Conservation (phyloP, 2,797 vertebrate species). For the Pseudotriccus pelzelni region DNA sequence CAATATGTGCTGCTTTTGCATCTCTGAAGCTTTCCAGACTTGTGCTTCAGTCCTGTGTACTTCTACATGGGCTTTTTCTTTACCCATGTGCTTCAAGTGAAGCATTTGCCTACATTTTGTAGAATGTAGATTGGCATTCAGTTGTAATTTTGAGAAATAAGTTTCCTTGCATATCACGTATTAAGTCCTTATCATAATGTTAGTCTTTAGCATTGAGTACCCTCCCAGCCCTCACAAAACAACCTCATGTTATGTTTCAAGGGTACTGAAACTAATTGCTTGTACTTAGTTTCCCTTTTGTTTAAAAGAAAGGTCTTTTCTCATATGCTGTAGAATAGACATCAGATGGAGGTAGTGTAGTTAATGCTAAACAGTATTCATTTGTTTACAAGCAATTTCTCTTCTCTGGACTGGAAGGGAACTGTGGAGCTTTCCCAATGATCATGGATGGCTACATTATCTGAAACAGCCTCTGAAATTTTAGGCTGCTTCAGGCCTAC, state of each 20-base stretch:
- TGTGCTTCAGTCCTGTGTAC: not conserved
- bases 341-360: not conserved
- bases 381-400: constrained; percentile 2
- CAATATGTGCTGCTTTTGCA: not conserved
- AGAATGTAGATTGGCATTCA: not conserved
- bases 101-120: not conserved
- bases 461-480: not conserved
- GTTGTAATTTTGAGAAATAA: not conserved
- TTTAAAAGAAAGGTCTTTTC: not conserved
- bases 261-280: not conserved
- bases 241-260: not conserved
- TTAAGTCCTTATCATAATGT: not conserved
- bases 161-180: not conserved
- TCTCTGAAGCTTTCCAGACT: not conserved
- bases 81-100: not conserved
- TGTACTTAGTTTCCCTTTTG: not conserved
- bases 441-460: not conserved
- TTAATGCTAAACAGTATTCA: not conserved
- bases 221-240: not conserved
- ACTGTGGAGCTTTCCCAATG: not conserved
- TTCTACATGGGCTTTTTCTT: not conserved
- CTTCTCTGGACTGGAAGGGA: not conserved
- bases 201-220: not conserved
- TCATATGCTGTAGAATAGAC: not conserved
- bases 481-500: not conserved